Percentiles rank a stretch among this genome's conserved stretches.
Evolutionary conservation across 2,797 vertebrate species (phyloP).

Genomic region (Bryconaethiops microstoma): DNA sequence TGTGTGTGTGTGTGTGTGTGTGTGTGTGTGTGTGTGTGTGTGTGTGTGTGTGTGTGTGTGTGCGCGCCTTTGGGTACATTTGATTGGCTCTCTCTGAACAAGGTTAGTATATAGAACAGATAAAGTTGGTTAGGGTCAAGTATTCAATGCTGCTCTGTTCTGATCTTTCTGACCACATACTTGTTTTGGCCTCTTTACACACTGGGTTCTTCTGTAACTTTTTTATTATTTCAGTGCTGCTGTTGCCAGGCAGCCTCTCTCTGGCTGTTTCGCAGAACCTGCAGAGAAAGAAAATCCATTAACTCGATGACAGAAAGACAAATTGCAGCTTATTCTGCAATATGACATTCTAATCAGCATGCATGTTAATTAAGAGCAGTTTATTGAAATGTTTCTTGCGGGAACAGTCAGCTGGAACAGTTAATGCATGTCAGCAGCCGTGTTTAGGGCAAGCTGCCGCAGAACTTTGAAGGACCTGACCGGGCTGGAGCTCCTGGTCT

Average conservation of each 20-base stretch:
- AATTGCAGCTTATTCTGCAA: constrained; percentile 82
- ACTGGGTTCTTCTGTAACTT: neutral
- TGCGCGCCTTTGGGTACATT: too few species aligned
- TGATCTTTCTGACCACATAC: neutral
- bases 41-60: too few species aligned
- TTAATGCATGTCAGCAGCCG: constrained; percentile 64
- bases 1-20: too few species aligned
- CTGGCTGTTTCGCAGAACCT: constrained; percentile 6
- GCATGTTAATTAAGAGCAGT: constrained; percentile 83
- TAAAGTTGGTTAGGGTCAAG: too few species aligned
- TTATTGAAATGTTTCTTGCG: constrained; percentile 80
- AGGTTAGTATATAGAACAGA: too few species aligned
- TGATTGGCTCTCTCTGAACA: too few species aligned
- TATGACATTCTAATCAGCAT: constrained; percentile 83
- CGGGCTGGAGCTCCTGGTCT: neutral
- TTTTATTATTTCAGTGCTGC: constrained; percentile 5
- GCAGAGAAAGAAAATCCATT: constrained; percentile 68
- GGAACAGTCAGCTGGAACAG: constrained; percentile 70
- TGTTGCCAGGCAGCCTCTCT: neutral
- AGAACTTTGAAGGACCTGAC: neutral
- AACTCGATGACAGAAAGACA: constrained; percentile 83
- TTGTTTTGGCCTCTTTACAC: neutral
- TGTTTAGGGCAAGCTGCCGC: constrained; percentile 7
- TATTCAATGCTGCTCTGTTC: neutral
- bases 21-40: too few species aligned